phyloP scores from a whole-genome alignment of 2,113 vertebrate species.

The Platichthys flesus region DNA sequence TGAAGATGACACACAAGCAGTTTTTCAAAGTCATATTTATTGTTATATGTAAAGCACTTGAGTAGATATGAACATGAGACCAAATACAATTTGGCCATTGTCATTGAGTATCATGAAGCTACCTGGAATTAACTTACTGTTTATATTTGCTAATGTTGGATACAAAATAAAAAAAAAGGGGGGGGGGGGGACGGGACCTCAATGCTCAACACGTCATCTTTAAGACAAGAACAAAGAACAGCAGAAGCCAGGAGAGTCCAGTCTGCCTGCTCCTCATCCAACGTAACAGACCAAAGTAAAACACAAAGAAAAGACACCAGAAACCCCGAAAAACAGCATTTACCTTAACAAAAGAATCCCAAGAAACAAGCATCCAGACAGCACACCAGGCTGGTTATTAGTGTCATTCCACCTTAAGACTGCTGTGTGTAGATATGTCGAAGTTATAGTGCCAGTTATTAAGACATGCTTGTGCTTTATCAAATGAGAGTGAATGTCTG shows the following conservation, averaged over 20 bases:
- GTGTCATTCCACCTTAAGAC: conserved; percentile 50
- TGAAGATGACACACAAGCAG: conserved; percentile 22
- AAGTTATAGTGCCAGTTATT: conserved; percentile 48
- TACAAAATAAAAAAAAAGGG: conserved; percentile 46
- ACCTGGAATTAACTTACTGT: conserved; percentile 69
- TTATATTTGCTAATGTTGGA: conserved; percentile 71
- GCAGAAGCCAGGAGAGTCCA: conserved; percentile 61
- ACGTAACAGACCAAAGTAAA: conserved; percentile 18
- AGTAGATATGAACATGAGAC: conserved; percentile 81
- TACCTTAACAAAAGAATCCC: conserved; percentile 47
- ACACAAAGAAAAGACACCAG: conserved; percentile 30
- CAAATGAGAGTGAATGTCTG: conserved; percentile 23
- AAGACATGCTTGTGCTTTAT: conserved; percentile 52
- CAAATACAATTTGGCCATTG: conserved; percentile 81
- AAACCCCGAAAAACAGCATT: conserved; percentile 47
- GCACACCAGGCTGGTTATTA: conserved; percentile 36
- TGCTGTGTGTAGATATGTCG: conserved; percentile 63
- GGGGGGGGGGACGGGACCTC: conserved; percentile 12
- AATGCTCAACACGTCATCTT: conserved; percentile 42
- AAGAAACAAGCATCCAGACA: conserved; percentile 56
- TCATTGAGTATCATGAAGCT: conserved; percentile 71
- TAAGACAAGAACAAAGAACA: conserved; percentile 65
- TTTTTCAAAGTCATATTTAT: conserved; percentile 75
- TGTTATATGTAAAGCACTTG: conserved; percentile 80
- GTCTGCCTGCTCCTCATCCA: conserved; percentile 51